phyloP scores from a whole-genome alignment of 2,888 invertebrate genomes.

The Sarcophaga rosellei region DNA sequence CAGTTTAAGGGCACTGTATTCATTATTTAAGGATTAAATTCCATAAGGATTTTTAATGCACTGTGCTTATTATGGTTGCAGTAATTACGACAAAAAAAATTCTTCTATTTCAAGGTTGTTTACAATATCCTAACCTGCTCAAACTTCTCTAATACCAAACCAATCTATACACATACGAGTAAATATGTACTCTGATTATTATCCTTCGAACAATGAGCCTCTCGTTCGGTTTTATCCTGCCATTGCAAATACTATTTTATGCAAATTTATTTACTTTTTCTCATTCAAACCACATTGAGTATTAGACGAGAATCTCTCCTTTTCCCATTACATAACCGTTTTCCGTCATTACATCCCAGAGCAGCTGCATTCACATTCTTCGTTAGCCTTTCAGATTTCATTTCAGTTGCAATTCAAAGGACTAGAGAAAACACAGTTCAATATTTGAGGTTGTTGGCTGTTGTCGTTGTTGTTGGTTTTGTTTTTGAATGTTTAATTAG shows the following conservation, averaged over 20 bases:
- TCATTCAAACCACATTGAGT: conserved; percentile 15
- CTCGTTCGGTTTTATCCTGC: conserved; percentile 26
- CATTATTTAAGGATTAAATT: no score
- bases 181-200: conserved; percentile 11
- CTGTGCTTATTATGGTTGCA: no score
- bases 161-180: neutral
- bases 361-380: neutral
- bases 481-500: conserved; percentile 56
- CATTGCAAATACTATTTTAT: conserved; percentile 49
- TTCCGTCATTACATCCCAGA: neutral
- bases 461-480: neutral
- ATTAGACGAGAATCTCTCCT: neutral
- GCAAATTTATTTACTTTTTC: conserved; percentile 57
- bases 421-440: neutral
- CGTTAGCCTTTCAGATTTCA: neutral
- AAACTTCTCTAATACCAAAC: no score
- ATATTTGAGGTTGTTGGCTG: neutral
- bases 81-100: no score
- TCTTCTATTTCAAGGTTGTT: no score
- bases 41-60: no score
- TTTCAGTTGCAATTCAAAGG: neutral
- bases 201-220: conserved; percentile 36
- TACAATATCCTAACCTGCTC: no score
- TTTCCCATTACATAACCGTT: neutral
- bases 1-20: no score